A percentile compares a stretch with the other conserved stretches of the same genome.
phyloP scores from a whole-genome alignment of 92 coral and sea anemone species.

The Pocillopora grandis region DNA sequence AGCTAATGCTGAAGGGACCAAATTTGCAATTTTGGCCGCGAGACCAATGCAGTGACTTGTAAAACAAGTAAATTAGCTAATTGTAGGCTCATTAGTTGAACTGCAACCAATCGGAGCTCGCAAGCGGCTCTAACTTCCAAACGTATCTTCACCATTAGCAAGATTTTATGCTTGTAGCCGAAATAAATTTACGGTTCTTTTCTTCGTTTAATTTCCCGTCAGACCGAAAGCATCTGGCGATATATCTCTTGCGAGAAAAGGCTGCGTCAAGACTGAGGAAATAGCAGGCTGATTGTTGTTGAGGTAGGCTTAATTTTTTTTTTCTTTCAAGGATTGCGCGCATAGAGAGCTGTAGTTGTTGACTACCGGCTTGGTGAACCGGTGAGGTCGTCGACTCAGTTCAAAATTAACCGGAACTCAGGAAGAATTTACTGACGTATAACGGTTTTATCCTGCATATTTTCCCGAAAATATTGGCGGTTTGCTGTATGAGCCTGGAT shows the following conservation, averaged over 20 bases:
- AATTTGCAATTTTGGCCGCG: slow-evolving; percentile 2
- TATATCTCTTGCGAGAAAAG: neutral
- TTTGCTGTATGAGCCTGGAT: neutral
- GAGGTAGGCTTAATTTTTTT: slow-evolving; percentile 15
- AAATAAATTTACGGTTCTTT: neutral
- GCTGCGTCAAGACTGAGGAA: slow-evolving; percentile 4
- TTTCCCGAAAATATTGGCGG: neutral
- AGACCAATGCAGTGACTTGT: neutral
- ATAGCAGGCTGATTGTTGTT: neutral
- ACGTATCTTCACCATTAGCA: neutral
- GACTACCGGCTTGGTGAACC: neutral
- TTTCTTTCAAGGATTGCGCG: neutral
- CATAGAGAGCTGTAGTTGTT: neutral
- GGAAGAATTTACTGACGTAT: neutral
- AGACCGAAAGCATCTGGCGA: neutral
- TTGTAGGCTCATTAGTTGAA: slow-evolving; percentile 22
- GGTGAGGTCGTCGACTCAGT: neutral
- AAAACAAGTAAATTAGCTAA: slow-evolving; percentile 11
- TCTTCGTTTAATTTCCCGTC: neutral
- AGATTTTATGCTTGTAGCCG: neutral
- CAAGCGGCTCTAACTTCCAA: neutral
- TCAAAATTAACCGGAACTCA: neutral
- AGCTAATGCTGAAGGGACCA: neutral
- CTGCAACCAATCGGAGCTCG: slow-evolving; percentile 22
- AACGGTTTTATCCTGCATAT: neutral